phyloP scores from a whole-genome alignment of 2,888 invertebrate genomes.

The Lissonota sp. region DNA sequence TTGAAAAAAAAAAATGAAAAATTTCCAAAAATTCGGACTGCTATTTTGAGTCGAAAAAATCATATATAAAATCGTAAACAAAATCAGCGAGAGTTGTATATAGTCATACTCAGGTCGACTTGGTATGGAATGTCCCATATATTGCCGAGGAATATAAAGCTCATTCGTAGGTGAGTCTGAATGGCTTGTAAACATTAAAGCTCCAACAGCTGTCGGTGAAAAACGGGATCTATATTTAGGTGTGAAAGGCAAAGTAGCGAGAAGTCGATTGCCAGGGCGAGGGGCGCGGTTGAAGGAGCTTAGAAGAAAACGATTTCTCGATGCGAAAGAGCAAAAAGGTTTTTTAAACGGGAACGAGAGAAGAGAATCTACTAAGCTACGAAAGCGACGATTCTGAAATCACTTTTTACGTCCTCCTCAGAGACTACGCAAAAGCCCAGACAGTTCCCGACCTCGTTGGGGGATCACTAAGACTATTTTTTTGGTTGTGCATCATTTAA shows the following conservation, averaged over 20 bases:
- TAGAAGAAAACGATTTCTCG: conserved; percentile 31
- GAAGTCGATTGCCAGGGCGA: conserved; percentile 37
- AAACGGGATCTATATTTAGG: conserved; percentile 81
- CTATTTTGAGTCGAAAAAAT: too few species aligned
- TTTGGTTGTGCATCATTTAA: conserved; percentile 20
- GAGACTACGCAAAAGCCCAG: conserved; percentile 12
- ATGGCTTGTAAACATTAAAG: conserved; percentile 79
- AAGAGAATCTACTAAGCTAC: too few species aligned
- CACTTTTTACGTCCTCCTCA: not conserved
- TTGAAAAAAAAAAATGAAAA: too few species aligned
- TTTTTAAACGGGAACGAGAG: not conserved
- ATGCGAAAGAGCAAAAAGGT: conserved; percentile 26
- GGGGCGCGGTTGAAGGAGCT: conserved; percentile 26
- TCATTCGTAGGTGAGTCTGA: conserved; percentile 77
- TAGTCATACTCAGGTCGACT: too few species aligned
- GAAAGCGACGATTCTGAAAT: not conserved
- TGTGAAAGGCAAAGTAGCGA: conserved; percentile 57
- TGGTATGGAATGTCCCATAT: not conserved
- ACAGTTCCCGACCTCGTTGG: conserved; percentile 45
- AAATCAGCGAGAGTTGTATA: too few species aligned
- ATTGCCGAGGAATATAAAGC: conserved; percentile 73
- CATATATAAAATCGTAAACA: too few species aligned
- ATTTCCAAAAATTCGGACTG: too few species aligned
- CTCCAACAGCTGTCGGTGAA: conserved; percentile 81
- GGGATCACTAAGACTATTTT: conserved; percentile 33